Conservation (phyloP, 2,797 vertebrate genomes). For the Crocodylus rhombifer region DNA sequence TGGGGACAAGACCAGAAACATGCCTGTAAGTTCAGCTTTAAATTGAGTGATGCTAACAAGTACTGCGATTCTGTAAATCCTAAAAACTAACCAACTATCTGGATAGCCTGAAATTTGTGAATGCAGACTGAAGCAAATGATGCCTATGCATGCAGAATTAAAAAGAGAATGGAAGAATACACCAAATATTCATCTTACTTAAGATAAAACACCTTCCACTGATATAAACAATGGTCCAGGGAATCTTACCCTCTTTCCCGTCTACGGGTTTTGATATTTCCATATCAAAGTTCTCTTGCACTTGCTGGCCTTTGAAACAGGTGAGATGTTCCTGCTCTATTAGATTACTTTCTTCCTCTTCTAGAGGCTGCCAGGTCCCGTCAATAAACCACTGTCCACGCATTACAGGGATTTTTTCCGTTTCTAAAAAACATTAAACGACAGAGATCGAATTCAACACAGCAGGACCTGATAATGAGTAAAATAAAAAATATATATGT, state of each 20-base stretch:
- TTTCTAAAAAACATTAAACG: constrained; percentile 81
- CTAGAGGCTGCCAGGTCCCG: constrained; percentile 95
- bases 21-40: neutral
- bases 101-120: fast-evolving
- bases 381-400: constrained; percentile 98
- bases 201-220: neutral
- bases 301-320: constrained; percentile 92
- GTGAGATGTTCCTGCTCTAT: constrained; percentile 94
- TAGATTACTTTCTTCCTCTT: constrained; percentile 96
- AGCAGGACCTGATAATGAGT: neutral
- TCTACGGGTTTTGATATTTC: constrained; percentile 93
- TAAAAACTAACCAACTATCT: neutral
- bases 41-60: fast-evolving
- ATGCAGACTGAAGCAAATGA: neutral
- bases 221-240: neutral
- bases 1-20: neutral
- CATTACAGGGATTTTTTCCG: constrained; percentile 96
- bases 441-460: neutral
- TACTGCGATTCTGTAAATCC: neutral
- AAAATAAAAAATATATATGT: neutral
- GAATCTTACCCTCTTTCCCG: constrained; percentile 94
- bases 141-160: neutral
- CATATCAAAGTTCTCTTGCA: constrained; percentile 93
- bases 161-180: neutral
- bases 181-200: neutral